Evolutionary conservation across 2,797 vertebrate genomes (phyloP).

Genomic region (Anableps anableps): DNA sequence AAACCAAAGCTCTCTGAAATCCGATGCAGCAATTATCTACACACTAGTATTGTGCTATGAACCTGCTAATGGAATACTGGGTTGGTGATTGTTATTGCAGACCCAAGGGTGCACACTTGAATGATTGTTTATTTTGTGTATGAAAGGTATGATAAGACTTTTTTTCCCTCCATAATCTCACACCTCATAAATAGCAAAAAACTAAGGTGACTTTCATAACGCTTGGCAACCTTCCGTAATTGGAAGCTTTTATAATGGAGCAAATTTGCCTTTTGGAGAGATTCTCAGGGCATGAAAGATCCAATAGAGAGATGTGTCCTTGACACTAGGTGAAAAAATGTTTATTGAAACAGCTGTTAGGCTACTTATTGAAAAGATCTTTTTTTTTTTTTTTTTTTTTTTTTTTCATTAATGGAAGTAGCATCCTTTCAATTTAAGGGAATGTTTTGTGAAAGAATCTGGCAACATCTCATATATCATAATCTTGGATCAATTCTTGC

Average conservation of each 20-base stretch:
- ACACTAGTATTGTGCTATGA: slow-evolving; percentile 15
- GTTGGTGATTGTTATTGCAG: slow-evolving; percentile 31
- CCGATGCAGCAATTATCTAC: slow-evolving; percentile 33
- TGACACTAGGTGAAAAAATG: slow-evolving; percentile 48
- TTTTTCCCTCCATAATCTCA: slow-evolving; percentile 45
- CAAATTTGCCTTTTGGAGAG: slow-evolving; percentile 60
- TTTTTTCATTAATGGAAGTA: slow-evolving; percentile 34
- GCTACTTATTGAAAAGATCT: slow-evolving; percentile 52
- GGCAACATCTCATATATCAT: slow-evolving; percentile 48
- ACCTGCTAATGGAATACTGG: slow-evolving; percentile 39
- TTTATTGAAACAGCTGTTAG: slow-evolving; percentile 66
- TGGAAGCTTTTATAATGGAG: slow-evolving; percentile 72
- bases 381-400: slow-evolving; percentile 56
- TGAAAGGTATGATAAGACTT: slow-evolving; percentile 35
- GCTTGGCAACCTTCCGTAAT: slow-evolving; percentile 76
- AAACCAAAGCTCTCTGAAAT: slow-evolving; percentile 41
- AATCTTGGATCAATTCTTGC: slow-evolving; percentile 42
- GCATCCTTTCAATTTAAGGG: slow-evolving; percentile 63
- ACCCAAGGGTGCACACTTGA: slow-evolving; percentile 18
- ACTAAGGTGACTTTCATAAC: slow-evolving; percentile 79
- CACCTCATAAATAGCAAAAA: slow-evolving; percentile 59
- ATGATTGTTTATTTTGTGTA: slow-evolving; percentile 27
- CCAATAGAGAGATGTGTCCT: slow-evolving; percentile 66
- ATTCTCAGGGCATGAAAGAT: slow-evolving; percentile 53
- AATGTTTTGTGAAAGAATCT: slow-evolving; percentile 52